Percentiles rank a stretch among this genome's conserved stretches.
Conservation (phyloP, 2,888 invertebrate genomes). For the Nasonia oneida region DNA sequence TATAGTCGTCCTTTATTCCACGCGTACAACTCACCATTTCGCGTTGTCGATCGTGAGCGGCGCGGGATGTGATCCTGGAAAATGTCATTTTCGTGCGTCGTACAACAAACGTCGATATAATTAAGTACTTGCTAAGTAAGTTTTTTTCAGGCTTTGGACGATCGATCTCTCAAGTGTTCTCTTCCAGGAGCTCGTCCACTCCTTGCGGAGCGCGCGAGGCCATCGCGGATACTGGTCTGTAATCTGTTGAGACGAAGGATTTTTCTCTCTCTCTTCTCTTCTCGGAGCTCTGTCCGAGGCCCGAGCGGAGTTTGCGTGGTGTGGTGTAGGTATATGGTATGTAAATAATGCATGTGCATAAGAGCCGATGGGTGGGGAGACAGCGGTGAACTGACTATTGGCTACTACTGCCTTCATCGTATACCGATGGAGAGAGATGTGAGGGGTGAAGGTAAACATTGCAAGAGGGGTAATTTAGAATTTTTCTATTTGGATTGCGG, state of each 20-base stretch:
- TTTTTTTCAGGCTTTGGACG: neutral
- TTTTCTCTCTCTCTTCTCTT: neutral
- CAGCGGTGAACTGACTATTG: neutral
- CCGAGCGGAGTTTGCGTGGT: neutral
- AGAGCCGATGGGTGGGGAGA: neutral
- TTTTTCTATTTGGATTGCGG: neutral
- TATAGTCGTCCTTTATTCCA: neutral
- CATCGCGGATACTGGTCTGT: neutral
- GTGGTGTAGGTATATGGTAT: neutral
- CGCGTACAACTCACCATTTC: neutral
- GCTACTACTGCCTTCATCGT: neutral
- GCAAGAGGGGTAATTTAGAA: neutral
- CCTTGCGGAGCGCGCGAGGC: conserved; percentile 16
- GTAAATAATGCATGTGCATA: neutral
- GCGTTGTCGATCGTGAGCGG: neutral
- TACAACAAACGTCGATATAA: neutral
- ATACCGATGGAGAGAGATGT: neutral
- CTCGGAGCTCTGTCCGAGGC: neutral
- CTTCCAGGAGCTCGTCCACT: neutral
- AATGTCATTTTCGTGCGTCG: neutral
- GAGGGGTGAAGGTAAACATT: neutral
- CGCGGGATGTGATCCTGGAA: neutral
- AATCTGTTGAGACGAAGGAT: neutral
- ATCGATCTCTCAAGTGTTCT: neutral
- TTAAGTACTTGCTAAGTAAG: neutral